Evolutionary conservation across 2,113 vertebrate species (phyloP).

Genomic region (Seriola rivoliana): DNA sequence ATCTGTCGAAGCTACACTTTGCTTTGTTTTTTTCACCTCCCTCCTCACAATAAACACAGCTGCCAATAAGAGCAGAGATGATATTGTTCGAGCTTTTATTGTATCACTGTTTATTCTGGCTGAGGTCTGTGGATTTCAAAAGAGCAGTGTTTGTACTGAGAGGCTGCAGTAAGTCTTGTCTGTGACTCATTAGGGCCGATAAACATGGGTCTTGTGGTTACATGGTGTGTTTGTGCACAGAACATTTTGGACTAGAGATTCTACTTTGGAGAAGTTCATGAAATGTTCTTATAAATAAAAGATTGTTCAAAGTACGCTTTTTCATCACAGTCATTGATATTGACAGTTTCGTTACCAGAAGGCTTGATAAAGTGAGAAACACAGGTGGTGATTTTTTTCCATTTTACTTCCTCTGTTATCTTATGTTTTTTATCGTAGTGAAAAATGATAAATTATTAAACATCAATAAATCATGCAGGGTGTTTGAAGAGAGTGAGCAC

Average conservation of each 20-base stretch:
- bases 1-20: slow-evolving; percentile 54
- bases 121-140: slow-evolving; percentile 44
- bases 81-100: slow-evolving; percentile 36
- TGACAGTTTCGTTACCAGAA: slow-evolving; percentile 14
- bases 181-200: slow-evolving; percentile 27
- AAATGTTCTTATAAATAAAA: slow-evolving; percentile 40
- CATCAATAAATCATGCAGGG: background rate
- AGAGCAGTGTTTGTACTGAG: slow-evolving; percentile 45
- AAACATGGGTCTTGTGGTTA: slow-evolving; percentile 31
- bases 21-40: slow-evolving; percentile 25
- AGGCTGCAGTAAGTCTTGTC: slow-evolving; percentile 33
- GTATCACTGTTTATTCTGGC: slow-evolving; percentile 66
- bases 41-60: slow-evolving; percentile 22
- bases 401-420: background rate
- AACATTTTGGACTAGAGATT: slow-evolving; percentile 8
- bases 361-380: background rate
- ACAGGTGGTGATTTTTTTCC: background rate
- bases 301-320: background rate
- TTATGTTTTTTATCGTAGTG: background rate
- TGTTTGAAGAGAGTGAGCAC: background rate
- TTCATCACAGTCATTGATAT: background rate
- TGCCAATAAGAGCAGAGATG: slow-evolving; percentile 40
- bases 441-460: background rate
- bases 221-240: slow-evolving; percentile 3
- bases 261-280: background rate